A percentile compares a stretch with the other conserved stretches of the same genome.
phyloP scores from a whole-genome alignment of 2,797 vertebrate species.

The Cirrhinus molitorella region DNA sequence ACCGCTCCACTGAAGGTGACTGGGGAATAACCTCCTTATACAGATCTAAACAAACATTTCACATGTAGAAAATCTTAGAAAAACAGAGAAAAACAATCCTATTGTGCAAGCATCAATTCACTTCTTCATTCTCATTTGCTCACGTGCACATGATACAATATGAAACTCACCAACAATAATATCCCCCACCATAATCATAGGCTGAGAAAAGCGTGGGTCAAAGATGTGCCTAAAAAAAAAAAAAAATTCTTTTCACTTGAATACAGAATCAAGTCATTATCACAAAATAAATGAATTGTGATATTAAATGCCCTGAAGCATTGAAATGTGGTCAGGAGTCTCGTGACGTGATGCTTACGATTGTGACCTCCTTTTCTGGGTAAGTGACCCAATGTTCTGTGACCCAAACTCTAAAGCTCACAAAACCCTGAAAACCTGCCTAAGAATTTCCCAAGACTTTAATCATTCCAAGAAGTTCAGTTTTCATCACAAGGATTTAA shows the following conservation, averaged over 20 bases:
- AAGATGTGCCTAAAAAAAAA: conserved; percentile 84
- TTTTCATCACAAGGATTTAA: conserved; percentile 1
- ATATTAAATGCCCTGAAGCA: neutral
- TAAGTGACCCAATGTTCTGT: neutral
- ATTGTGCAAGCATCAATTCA: neutral
- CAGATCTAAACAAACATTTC: conserved; percentile 85
- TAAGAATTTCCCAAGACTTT: neutral
- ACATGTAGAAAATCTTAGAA: neutral
- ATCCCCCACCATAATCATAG: conserved; percentile 87
- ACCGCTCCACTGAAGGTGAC: conserved; percentile 88
- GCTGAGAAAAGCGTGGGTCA: conserved; percentile 86
- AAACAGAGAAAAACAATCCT: neutral
- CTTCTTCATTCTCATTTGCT: conserved; percentile 16
- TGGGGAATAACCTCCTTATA: conserved; percentile 88
- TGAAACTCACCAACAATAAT: conserved; percentile 86
- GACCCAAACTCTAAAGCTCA: neutral
- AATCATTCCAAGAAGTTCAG: neutral
- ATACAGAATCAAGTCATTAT: neutral
- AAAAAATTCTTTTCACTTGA: neutral
- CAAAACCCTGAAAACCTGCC: neutral
- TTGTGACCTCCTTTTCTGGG: neutral
- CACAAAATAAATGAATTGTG: neutral
- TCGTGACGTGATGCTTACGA: too few species aligned
- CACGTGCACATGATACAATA: conserved; percentile 52
- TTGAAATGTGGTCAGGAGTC: neutral